These are phyloP conservation scores for Orchesella cincta DNA, from an alignment of 1,140 invertebrate genomes.

Conservation along the genomic window DNA sequence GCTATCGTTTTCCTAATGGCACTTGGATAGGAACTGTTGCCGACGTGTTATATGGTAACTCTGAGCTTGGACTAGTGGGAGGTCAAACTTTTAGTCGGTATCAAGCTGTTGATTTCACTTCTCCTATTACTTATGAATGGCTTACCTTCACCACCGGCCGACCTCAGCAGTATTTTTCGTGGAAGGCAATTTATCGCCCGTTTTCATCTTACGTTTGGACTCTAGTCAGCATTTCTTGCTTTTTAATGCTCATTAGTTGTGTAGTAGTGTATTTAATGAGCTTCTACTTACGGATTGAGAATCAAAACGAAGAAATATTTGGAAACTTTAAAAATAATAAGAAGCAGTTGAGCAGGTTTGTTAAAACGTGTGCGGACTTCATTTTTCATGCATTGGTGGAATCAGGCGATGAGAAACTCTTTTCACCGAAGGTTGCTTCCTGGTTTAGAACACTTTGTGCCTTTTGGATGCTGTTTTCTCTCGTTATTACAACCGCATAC, in stretches of 20 bases:
- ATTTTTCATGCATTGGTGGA: constrained; percentile 7
- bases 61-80: constrained; percentile 23
- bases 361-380: neutral
- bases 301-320: neutral
- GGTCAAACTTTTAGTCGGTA: constrained; percentile 26
- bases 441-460: neutral
- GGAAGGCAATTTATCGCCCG: constrained; percentile 43
- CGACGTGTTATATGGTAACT: neutral
- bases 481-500: constrained; percentile 24
- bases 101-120: constrained; percentile 35
- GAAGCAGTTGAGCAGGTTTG: no score
- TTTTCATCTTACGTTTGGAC: constrained; percentile 30
- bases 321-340: neutral
- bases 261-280: no score
- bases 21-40: constrained; percentile 38
- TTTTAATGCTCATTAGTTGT: no score
- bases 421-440: no score
- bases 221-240: neutral
- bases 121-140: constrained; percentile 43
- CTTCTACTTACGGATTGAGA: neutral
- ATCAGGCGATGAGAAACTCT: constrained; percentile 7
- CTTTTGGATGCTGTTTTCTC: constrained; percentile 27
- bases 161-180: constrained; percentile 32
- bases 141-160: constrained; percentile 43
- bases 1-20: constrained; percentile 33